Conservation (phyloP, 2,888 invertebrate genomes). For the Cheilosia grossa region DNA sequence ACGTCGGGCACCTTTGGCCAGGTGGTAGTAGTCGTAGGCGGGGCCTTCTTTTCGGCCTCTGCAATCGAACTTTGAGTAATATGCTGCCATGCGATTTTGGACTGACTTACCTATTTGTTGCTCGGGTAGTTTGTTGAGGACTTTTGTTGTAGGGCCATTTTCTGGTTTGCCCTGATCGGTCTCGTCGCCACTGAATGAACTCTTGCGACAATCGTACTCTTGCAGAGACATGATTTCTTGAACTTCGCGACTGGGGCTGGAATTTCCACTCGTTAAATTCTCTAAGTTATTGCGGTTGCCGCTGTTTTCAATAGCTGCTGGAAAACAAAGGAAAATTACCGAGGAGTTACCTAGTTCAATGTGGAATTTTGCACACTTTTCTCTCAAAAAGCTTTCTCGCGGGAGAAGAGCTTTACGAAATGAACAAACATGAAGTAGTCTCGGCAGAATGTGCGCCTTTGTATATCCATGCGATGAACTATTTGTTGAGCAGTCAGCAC, state of each 20-base stretch:
- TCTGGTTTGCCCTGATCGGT: constrained; percentile 67
- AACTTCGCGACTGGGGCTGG: constrained; percentile 95
- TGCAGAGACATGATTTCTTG: constrained; percentile 92
- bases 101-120: constrained; percentile 48
- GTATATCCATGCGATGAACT: no score
- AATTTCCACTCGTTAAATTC: constrained; percentile 89
- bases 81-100: constrained; percentile 7
- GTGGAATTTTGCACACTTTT: no score
- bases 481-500: no score
- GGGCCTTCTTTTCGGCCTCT: constrained; percentile 67
- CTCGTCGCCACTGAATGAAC: constrained; percentile 77
- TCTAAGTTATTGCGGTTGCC: constrained; percentile 75
- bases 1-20: constrained; percentile 80
- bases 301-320: constrained; percentile 61
- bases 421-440: no score
- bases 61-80: constrained; percentile 44
- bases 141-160: constrained; percentile 54
- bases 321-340: not conserved
- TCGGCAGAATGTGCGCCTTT: no score
- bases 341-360: no score
- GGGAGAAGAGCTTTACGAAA: no score
- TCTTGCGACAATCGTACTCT: constrained; percentile 80
- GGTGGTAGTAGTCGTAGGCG: constrained; percentile 65
- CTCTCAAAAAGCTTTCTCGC: no score
- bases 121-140: constrained; percentile 52